Conservation (phyloP, 1,140 invertebrate species). For the Polyergus mexicanus region DNA sequence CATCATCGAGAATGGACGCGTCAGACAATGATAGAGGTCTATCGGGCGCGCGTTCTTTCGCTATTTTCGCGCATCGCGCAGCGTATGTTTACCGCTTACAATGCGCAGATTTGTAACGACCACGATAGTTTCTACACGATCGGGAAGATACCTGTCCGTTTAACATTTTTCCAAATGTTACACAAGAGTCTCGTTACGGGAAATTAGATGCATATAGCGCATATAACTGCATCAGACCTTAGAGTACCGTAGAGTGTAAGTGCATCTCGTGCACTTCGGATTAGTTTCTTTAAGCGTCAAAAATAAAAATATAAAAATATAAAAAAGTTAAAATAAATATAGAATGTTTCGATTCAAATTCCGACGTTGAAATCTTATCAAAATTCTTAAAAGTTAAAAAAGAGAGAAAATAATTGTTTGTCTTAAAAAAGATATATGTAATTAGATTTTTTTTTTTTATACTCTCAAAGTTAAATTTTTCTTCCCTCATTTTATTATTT, state of each 20-base stretch:
- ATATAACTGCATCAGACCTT: conserved; percentile 19
- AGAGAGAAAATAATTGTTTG: not conserved
- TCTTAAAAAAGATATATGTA: not conserved
- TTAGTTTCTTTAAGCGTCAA: not conserved
- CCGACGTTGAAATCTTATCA: not conserved
- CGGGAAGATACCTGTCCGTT: conserved; percentile 18
- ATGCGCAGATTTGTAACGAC: conserved; percentile 40
- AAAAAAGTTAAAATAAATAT: not conserved
- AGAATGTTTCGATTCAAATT: too few relatives aligned
- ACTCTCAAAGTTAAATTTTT: not conserved
- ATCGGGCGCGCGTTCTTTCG: not conserved
- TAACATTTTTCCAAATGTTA: not conserved
- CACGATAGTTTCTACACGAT: conserved; percentile 22
- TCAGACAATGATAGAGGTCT: conserved; percentile 52
- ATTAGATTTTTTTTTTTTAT: not conserved
- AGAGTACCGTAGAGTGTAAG: not conserved
- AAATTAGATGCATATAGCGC: conserved; percentile 32
- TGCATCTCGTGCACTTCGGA: not conserved
- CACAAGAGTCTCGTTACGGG: not conserved
- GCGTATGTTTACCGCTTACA: conserved; percentile 39
- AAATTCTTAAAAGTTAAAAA: not conserved
- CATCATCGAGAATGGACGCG: conserved; percentile 51
- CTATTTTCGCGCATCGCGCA: not conserved
- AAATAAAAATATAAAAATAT: not conserved
- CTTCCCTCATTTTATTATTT: not conserved